Base-by-base conservation (phyloP, 1,140 invertebrate species). In the Ceratosolen fusciceps region DNA sequence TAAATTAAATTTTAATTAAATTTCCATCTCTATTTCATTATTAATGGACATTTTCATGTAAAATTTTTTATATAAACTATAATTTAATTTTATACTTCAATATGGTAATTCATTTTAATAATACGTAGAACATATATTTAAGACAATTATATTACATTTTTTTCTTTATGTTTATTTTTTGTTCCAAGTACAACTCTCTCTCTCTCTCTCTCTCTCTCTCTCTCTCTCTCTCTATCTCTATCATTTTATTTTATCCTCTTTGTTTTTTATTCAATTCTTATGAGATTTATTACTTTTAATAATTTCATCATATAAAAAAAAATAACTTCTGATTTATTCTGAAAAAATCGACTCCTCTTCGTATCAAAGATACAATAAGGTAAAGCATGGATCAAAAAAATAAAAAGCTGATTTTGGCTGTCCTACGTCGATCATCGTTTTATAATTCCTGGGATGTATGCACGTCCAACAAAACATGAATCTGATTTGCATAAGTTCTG, bases 391-490 rank as follows among this genome's bases (percentile, higher is more conserved):
- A n/a, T n/a, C 24, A 10, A 1, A 34, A 16, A 70, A 43, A 26
- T 26, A 58, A 54, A 77, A 77, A 77, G 65, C 52, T n/a, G 37
- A 14, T n/a, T 70, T 58, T 52, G 24, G 37, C 8, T 29, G 4
- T n/a, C 9, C 29, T 10, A 24, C 52, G 26, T 29, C 37, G 52
- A 26, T 43, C 43, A 31, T 34, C 21, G 62, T 34, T 78, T 77
- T 52, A 77, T 77, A 77, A 77, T 71, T 71, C 39, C 37, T 37
- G 16, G 37, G 19, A 77, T 34, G 52, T 39, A 71, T 70, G 49
- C 65, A 34, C 12, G 2, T 21, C 43, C 19, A 70, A 12, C 9
- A 39, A 2, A 52, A 58, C n/a, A 52, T 39, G 12, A 29, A 37
- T 26, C 19, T 26, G 7, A 77, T 71, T 77, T 77, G 31, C 34